These are phyloP conservation scores for Drosophila gaucha DNA, from an alignment of 2,888 invertebrate species.

Conservation along the genomic window DNA sequence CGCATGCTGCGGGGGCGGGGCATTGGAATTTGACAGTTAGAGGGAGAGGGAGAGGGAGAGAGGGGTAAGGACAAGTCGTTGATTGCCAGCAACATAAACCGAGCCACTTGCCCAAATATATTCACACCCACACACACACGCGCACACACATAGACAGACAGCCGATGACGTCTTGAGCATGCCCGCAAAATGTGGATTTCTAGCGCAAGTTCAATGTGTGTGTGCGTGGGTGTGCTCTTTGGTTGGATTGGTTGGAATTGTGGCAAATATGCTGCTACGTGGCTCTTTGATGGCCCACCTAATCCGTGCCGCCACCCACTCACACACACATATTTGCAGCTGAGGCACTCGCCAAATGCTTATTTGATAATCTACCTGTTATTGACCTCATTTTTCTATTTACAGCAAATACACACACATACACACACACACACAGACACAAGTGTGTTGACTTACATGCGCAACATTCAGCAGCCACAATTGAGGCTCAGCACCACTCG, in stretches of 20 bases:
- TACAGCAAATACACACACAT: constrained; percentile 28
- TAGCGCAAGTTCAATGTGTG: constrained; percentile 48
- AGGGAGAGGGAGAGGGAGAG: background rate
- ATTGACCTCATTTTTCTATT: constrained; percentile 77
- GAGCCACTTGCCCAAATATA: constrained; percentile 48
- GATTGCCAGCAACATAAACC: constrained; percentile 65
- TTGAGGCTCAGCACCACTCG: constrained; percentile 10
- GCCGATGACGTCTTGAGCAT: constrained; percentile 57
- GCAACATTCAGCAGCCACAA: constrained; percentile 10
- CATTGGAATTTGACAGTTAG: constrained; percentile 3
- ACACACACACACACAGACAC: constrained; percentile 10
- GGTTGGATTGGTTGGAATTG: constrained; percentile 4
- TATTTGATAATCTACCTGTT: constrained; percentile 81
- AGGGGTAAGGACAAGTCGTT: constrained; percentile 43
- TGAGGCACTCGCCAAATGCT: constrained; percentile 57
- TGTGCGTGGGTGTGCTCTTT: constrained; percentile 10
- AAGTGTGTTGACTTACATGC: constrained; percentile 59
- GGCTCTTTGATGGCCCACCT: constrained; percentile 11
- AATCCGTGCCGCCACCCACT: constrained; percentile 13
- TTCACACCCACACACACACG: constrained; percentile 11
- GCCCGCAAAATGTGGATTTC: constrained; percentile 45
- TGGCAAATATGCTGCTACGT: constrained; percentile 32
- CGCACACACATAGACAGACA: constrained; percentile 8
- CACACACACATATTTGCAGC: background rate
- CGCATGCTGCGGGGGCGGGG: constrained; percentile 45